phyloP scores from a whole-genome alignment of 2,797 vertebrate species.

The Myotis myotis region DNA sequence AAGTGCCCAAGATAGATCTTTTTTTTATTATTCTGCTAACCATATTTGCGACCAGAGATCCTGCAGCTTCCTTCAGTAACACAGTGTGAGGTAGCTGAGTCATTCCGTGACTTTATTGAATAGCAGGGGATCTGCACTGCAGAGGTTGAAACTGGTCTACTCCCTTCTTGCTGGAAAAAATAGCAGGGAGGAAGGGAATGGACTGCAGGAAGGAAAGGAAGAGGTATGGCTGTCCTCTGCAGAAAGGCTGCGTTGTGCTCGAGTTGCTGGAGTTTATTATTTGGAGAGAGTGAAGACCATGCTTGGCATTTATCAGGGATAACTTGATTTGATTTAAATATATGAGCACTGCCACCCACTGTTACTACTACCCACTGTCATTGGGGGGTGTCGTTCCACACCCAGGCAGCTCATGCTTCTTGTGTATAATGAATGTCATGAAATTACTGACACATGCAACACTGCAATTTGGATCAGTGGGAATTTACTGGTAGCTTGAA shows the following conservation, averaged over 20 bases:
- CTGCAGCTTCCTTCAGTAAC: conserved; percentile 46
- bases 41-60: conserved; percentile 39
- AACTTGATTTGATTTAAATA: conserved; percentile 66
- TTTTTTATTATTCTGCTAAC: conserved; percentile 38
- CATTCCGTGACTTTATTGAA: conserved; percentile 27
- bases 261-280: not conserved
- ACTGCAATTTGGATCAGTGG: conserved; percentile 44
- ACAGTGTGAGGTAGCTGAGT: conserved; percentile 49
- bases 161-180: conserved; percentile 47
- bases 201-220: not conserved
- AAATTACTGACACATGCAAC: conserved; percentile 51
- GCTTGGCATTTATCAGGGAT: conserved; percentile 58
- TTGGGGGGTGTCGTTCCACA: conserved; percentile 50
- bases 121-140: conserved; percentile 37
- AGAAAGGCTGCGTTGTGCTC: conserved; percentile 20
- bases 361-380: conserved; percentile 59
- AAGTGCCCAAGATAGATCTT: not conserved
- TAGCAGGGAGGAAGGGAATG: conserved; percentile 8
- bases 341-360: conserved; percentile 58
- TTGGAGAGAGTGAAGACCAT: conserved; percentile 38
- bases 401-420: conserved; percentile 48
- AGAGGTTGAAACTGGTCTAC: conserved; percentile 37
- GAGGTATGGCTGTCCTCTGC: not conserved
- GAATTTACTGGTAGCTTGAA: conserved; percentile 36
- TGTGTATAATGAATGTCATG: conserved; percentile 35